Percentiles rank a stretch among this genome's conserved stretches.
Conservation (phyloP, 2,888 invertebrate genomes). For the Adelognathus sp. region DNA sequence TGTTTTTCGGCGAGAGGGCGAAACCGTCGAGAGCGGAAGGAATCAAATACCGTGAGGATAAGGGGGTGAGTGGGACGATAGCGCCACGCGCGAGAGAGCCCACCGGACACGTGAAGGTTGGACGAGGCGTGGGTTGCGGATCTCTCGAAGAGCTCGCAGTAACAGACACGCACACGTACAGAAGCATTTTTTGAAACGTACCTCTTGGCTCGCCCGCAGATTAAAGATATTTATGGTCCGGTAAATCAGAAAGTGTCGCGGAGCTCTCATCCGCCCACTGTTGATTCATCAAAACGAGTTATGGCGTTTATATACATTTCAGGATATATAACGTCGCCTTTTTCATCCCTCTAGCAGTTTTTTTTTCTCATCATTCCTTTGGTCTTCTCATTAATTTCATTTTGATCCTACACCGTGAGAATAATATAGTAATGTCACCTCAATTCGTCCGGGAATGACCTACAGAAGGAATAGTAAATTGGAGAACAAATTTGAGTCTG, state of each 20-base stretch:
- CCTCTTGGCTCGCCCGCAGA: constrained; percentile 68
- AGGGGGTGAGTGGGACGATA: constrained; percentile 21
- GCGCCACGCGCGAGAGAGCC: constrained; percentile 5
- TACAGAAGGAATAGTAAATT: too few species aligned
- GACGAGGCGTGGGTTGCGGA: constrained; percentile 10
- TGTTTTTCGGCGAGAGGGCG: neutral
- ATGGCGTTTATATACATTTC: neutral
- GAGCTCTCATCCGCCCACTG: constrained; percentile 64
- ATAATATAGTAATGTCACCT: neutral
- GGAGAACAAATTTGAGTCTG: too few species aligned
- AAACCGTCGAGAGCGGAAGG: constrained; percentile 7
- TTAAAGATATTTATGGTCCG: constrained; percentile 77
- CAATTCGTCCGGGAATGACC: neutral
- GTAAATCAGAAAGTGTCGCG: constrained; percentile 75
- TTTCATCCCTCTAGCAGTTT: neutral
- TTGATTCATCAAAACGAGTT: constrained; percentile 69
- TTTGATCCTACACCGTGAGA: neutral
- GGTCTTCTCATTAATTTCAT: neutral
- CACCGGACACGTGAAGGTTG: constrained; percentile 15
- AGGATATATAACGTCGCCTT: too few species aligned
- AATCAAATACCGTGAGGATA: neutral
- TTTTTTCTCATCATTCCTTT: neutral
- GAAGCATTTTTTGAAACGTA: constrained; percentile 25
- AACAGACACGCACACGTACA: too few species aligned
- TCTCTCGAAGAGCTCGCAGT: constrained; percentile 21